Evolutionary conservation across 2,797 vertebrate species (phyloP).

Genomic region (Coreius guichenoti): DNA sequence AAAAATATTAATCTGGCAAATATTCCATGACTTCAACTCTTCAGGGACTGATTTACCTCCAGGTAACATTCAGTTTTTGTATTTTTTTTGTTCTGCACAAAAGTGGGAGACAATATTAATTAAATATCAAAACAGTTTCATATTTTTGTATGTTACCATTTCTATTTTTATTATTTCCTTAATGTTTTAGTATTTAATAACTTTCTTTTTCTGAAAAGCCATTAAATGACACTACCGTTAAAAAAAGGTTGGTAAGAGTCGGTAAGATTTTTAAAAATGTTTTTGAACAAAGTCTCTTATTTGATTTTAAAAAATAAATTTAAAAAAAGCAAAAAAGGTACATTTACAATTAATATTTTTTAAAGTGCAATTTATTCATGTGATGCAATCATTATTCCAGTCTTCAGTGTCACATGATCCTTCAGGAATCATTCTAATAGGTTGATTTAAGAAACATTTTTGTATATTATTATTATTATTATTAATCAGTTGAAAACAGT

Average conservation of each 20-base stretch:
- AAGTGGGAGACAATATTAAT: background rate
- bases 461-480: background rate
- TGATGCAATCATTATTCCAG: background rate
- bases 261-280: background rate
- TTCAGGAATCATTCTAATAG: background rate
- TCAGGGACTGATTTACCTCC: slow-evolving; percentile 14
- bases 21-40: background rate
- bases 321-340: background rate
- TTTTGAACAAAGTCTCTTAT: background rate
- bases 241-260: too few species aligned
- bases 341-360: background rate
- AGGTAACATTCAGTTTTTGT: slow-evolving; percentile 45
- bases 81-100: background rate
- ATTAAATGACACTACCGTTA: background rate
- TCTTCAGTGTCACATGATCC: background rate
- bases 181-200: background rate
- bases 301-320: background rate
- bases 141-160: background rate
- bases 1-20: too few species aligned
- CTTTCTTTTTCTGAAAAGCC: background rate
- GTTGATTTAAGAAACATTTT: background rate
- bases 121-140: background rate
- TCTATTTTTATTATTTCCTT: background rate
- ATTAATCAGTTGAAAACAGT: background rate
- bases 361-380: background rate